phyloP scores from a whole-genome alignment of 2,888 invertebrate genomes.

The Standfussiana lucernea region DNA sequence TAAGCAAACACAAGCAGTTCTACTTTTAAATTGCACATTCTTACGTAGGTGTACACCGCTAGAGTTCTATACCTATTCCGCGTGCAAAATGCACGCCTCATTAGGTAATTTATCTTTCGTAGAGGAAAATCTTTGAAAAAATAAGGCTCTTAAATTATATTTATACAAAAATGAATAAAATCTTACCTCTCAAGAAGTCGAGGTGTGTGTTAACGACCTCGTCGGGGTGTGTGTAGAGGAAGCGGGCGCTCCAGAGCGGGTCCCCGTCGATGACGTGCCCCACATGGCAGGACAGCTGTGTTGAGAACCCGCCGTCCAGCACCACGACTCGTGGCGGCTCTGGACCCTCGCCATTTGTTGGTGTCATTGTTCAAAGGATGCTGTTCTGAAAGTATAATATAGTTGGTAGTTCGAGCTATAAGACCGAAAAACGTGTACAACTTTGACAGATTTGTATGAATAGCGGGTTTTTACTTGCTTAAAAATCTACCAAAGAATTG shows the following conservation, averaged over 20 bases:
- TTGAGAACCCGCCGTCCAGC: constrained; percentile 95
- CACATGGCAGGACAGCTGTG: constrained; percentile 94
- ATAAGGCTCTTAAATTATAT: neutral
- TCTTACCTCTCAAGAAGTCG: constrained; percentile 94
- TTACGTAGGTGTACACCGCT: neutral
- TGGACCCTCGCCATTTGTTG: constrained; percentile 76
- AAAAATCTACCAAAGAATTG: constrained; percentile 24
- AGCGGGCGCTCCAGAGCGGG: constrained; percentile 97
- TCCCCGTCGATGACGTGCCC: constrained; percentile 95
- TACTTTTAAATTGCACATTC: constrained; percentile 16
- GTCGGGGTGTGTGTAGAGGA: constrained; percentile 94
- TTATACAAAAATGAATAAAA: constrained; percentile 9
- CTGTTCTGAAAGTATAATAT: constrained; percentile 47
- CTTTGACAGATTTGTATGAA: neutral
- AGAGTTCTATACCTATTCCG: constrained; percentile 14
- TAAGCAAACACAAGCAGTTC: constrained; percentile 7
- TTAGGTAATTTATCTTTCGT: constrained; percentile 39
- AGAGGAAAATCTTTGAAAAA: constrained; percentile 39
- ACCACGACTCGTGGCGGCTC: constrained; percentile 87
- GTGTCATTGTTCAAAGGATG: constrained; percentile 77
- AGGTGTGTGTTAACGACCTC: constrained; percentile 95
- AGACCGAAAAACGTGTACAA: neutral
- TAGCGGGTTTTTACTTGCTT: neutral
- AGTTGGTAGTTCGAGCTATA: too few relatives aligned
- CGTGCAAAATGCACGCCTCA: constrained; percentile 40